Evolutionary conservation across 1,140 invertebrate species (phyloP), one percentile per base, ranked within the genome.

Genomic region (Ylistrum balloti): DNA sequence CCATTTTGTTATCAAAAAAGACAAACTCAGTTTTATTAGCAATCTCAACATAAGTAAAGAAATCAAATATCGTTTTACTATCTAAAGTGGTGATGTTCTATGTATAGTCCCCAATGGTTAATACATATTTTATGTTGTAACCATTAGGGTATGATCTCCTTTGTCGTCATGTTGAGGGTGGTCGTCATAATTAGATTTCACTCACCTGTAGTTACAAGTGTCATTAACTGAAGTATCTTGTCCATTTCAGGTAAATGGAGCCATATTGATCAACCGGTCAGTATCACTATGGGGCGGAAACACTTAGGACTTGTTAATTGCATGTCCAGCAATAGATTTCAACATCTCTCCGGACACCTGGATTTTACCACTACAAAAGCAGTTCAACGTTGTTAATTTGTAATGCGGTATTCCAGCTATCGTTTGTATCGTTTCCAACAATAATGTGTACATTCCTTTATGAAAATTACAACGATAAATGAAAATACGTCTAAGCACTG

Each of bases 221-320:
- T 74, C 22, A 74, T 74, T 74, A 74, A 74, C 28, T 74, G 56
- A 28, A 74, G 56, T 74, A n/a, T 74, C 56, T 74, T 74, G 56
- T 74, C 56, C 56, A 74, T 74, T 74, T 28, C 56, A 74, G 56
- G n/a, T 74, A 74, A 22, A 28, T n/a, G 56, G 56, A 74, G 56
- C 56, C 56, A 74, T 74, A 74, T 74, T 28, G 56, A 74, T 74
- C n/a, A 5, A n/a, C 56, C 11, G 56, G 56, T n/a, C 56, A 74
- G 22, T 5, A 2, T 74, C 56, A 17, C 22, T 28, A 74, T 74
- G 56, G n/a, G 56, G 5, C 56, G 56, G 56, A 74, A 74, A 28
- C 56, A 74, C 56, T 74, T 74, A 74, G 56, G n/a, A n/a, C 9
- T 74, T 74, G 9, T 74, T 74, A 74, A 74, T 28, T 9, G 56